phyloP scores from a whole-genome alignment of 2,113 vertebrate species.

The Tonatia bakeri region DNA sequence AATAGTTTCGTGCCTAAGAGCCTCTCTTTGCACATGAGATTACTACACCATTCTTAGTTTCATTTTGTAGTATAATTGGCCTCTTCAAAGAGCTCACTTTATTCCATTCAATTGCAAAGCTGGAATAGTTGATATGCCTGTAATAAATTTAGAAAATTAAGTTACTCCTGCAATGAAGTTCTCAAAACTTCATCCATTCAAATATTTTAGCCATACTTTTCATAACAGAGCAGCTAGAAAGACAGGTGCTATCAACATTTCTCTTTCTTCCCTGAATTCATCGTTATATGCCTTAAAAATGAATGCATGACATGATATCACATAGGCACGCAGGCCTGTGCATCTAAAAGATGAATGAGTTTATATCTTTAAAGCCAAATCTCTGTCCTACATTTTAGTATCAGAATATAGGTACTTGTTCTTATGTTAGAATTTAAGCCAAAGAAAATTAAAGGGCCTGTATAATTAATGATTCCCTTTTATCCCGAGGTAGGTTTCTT shows the following conservation, averaged over 20 bases:
- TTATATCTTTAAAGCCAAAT: neutral
- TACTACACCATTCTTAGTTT: constrained; percentile 55
- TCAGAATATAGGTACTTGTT: neutral
- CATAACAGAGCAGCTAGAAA: neutral
- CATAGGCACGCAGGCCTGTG: neutral
- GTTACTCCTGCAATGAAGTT: constrained; percentile 45
- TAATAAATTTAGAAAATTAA: constrained; percentile 69
- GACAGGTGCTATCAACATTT: constrained; percentile 6
- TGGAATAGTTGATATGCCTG: constrained; percentile 35
- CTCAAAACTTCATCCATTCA: constrained; percentile 35
- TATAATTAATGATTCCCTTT: constrained; percentile 24
- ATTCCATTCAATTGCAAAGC: constrained; percentile 56
- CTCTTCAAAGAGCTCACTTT: constrained; percentile 61
- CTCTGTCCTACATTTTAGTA: neutral
- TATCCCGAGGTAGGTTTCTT: neutral
- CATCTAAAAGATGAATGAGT: neutral
- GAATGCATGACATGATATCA: neutral
- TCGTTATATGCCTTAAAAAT: constrained; percentile 24
- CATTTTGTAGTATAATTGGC: constrained; percentile 59
- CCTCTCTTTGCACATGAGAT: constrained; percentile 54
- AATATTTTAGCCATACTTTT: constrained; percentile 19
- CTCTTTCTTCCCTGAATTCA: neutral
- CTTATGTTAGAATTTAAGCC: neutral
- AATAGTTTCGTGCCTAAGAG: constrained; percentile 61
- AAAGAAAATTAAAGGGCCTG: neutral